These are phyloP conservation scores for Dicrostonyx torquatus DNA, from an alignment of 2,797 vertebrate genomes.

Conservation along the genomic window DNA sequence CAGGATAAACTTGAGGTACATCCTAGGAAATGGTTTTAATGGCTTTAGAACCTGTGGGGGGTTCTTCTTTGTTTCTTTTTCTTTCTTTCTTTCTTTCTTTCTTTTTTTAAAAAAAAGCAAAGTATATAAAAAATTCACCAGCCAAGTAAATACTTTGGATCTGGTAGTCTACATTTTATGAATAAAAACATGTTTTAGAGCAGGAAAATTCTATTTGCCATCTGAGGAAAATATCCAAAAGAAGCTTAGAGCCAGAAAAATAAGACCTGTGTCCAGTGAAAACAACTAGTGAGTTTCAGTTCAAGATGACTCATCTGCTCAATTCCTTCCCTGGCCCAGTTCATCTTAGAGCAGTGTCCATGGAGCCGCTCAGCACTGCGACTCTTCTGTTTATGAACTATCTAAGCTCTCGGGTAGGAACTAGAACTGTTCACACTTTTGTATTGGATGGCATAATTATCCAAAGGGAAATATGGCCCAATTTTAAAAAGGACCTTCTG, in stretches of 20 bases:
- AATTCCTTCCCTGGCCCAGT: constrained; percentile 49
- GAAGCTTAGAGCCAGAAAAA: constrained; percentile 61
- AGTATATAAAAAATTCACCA: constrained; percentile 58
- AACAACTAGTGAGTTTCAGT: constrained; percentile 59
- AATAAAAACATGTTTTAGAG: constrained; percentile 68
- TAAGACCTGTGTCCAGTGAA: constrained; percentile 40
- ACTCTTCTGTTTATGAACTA: constrained; percentile 54
- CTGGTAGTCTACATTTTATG: constrained; percentile 60
- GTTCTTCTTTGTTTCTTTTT: constrained; percentile 56
- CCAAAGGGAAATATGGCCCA: constrained; percentile 55
- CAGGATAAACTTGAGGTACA: not conserved
- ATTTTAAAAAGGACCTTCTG: constrained; percentile 49
- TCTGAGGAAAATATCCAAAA: constrained; percentile 67
- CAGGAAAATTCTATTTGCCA: constrained; percentile 59
- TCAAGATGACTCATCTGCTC: constrained; percentile 58
- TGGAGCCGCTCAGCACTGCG: not conserved
- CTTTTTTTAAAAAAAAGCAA: not conserved
- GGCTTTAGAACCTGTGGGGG: constrained; percentile 24
- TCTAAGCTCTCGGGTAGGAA: constrained; percentile 39
- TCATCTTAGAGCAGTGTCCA: constrained; percentile 57
- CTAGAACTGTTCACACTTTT: constrained; percentile 56
- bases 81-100: not conserved
- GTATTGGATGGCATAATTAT: constrained; percentile 62
- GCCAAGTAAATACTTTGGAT: constrained; percentile 56
- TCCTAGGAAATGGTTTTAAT: constrained; percentile 35